Percentiles rank a stretch among this genome's conserved stretches.
These are phyloP conservation scores for Bellardia pandia DNA, from an alignment of 2,888 invertebrate species.

Conservation along the genomic window DNA sequence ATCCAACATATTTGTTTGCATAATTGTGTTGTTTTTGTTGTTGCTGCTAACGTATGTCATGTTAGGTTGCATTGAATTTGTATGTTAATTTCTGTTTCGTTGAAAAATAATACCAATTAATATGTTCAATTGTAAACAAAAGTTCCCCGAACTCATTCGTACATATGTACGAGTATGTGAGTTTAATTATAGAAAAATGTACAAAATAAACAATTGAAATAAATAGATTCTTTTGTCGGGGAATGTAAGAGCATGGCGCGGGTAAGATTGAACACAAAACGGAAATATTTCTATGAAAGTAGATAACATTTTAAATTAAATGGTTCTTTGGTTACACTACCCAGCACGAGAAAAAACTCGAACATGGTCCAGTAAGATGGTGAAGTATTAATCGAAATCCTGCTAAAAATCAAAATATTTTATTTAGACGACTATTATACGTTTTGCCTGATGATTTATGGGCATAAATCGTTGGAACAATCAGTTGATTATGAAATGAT, in stretches of 20 bases:
- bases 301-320: too few relatives aligned
- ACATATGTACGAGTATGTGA: not conserved
- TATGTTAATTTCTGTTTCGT: constrained; percentile 11
- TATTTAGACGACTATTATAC: too few relatives aligned
- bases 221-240: constrained; percentile 10
- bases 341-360: too few relatives aligned
- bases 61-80: constrained; percentile 13
- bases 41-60: constrained; percentile 28
- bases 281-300: not conserved
- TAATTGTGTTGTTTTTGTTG: not conserved
- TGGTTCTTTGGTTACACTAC: not conserved
- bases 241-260: not conserved
- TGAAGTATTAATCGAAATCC: too few relatives aligned
- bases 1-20: constrained; percentile 27
- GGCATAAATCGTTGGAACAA: too few relatives aligned
- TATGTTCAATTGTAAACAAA: constrained; percentile 44
- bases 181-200: not conserved
- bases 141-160: not conserved
- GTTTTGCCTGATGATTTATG: too few relatives aligned
- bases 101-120: constrained; percentile 41
- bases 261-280: not conserved
- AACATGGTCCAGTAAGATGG: too few relatives aligned
- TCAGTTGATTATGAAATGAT: too few relatives aligned
- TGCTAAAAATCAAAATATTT: too few relatives aligned
- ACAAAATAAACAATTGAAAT: constrained; percentile 13